These are phyloP conservation scores for Arctopsyche grandis DNA, from an alignment of 1,140 invertebrate species.

Conservation along the genomic window DNA sequence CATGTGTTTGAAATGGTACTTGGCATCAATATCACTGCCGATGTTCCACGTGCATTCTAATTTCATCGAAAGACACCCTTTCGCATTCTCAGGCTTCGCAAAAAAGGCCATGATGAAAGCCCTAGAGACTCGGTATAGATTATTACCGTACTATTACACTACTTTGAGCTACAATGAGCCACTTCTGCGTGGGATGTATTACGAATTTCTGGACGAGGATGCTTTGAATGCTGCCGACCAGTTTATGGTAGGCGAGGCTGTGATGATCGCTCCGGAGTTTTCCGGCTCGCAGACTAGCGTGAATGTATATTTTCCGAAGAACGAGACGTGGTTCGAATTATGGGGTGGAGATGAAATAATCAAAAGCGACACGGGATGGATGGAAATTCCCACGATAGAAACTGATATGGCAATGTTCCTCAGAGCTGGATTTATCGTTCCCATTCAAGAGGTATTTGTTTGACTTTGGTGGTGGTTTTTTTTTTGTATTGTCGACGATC, in stretches of 20 bases:
- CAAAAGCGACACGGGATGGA: slow-evolving; percentile 45
- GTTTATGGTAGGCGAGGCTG: slow-evolving; percentile 58
- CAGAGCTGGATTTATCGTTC: slow-evolving; percentile 57
- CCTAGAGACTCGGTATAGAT: slow-evolving; percentile 51
- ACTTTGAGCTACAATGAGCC: slow-evolving; percentile 55
- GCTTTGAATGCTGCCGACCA: slow-evolving; percentile 57
- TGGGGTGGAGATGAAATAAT: slow-evolving; percentile 57
- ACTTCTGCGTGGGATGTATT: slow-evolving; percentile 60
- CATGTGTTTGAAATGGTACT: slow-evolving; percentile 59
- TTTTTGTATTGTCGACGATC: neutral
- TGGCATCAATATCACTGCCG: slow-evolving; percentile 57
- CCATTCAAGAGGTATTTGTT: slow-evolving; percentile 51
- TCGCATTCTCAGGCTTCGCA: slow-evolving; percentile 48
- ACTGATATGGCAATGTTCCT: slow-evolving; percentile 58
- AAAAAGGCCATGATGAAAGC: slow-evolving; percentile 47
- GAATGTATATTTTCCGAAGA: slow-evolving; percentile 56
- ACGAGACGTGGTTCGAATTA: slow-evolving; percentile 58
- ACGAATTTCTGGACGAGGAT: slow-evolving; percentile 56
- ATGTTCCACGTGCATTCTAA: slow-evolving; percentile 57
- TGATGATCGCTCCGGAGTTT: slow-evolving; percentile 58
- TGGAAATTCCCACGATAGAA: slow-evolving; percentile 56
- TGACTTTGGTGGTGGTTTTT: neutral
- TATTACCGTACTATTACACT: slow-evolving; percentile 57
- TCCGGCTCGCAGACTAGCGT: slow-evolving; percentile 46
- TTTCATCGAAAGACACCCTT: slow-evolving; percentile 54